Percentiles rank a stretch among this genome's conserved stretches.
phyloP scores from a whole-genome alignment of 2,113 vertebrate genomes.

The Carollia perspicillata region DNA sequence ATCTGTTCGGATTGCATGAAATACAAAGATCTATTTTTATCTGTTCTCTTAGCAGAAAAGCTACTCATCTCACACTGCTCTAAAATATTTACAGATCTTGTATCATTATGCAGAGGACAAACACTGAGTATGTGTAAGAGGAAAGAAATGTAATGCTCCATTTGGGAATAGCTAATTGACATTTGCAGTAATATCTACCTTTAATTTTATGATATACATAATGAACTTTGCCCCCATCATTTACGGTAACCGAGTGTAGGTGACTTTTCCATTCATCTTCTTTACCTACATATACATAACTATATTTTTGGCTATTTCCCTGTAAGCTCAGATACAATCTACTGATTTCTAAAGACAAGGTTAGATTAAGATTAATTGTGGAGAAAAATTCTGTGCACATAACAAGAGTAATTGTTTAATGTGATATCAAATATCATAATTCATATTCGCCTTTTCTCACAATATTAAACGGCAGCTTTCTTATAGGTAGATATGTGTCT shows the following conservation, averaged over 20 bases:
- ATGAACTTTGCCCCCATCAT: background rate
- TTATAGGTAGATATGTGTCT: background rate
- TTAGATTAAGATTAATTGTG: background rate
- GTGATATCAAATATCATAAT: background rate
- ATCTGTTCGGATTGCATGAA: background rate
- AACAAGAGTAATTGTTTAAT: background rate
- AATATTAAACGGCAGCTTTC: background rate
- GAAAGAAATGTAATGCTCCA: slow-evolving; percentile 21
- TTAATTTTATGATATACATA: background rate
- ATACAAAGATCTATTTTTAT: background rate
- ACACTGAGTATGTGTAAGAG: background rate
- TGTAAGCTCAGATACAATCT: background rate
- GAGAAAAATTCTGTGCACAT: background rate
- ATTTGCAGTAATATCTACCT: slow-evolving; percentile 58
- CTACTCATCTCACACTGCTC: background rate
- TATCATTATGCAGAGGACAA: background rate
- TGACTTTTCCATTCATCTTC: background rate
- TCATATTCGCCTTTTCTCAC: background rate
- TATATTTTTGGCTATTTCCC: background rate
- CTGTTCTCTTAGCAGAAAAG: background rate
- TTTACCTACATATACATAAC: background rate
- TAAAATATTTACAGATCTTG: slow-evolving; percentile 13
- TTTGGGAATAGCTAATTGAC: slow-evolving; percentile 41
- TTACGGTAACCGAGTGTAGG: background rate
- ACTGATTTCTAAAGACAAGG: background rate